A percentile compares a stretch with the other conserved stretches of the same genome.
Evolutionary conservation across 2,888 invertebrate genomes (phyloP).

Genomic region (Gnatocerus cornutus): DNA sequence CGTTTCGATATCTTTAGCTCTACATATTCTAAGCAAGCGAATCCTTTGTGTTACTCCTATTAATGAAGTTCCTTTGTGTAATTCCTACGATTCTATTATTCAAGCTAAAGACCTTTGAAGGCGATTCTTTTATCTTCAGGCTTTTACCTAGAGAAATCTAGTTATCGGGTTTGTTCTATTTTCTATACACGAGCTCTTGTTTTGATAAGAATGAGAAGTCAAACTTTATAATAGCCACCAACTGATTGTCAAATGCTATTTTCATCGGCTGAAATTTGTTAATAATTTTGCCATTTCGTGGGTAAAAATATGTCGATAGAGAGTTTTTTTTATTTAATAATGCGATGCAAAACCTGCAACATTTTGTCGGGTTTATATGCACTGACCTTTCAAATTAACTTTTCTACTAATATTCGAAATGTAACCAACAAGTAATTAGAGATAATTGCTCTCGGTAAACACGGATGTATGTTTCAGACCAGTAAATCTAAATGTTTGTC

Average conservation of each 20-base stretch:
- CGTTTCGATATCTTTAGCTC: constrained; percentile 24
- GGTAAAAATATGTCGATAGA: too few relatives aligned
- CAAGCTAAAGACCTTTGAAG: constrained; percentile 23
- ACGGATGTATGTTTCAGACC: too few relatives aligned
- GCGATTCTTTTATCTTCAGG: constrained; percentile 18
- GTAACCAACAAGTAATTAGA: too few relatives aligned
- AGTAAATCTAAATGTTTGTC: too few relatives aligned
- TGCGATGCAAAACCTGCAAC: too few relatives aligned
- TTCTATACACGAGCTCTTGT: constrained; percentile 12
- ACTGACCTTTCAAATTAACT: too few relatives aligned
- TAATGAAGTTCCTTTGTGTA: constrained; percentile 39
- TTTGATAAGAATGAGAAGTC: constrained; percentile 4
- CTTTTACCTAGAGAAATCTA: constrained; percentile 5
- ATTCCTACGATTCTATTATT: constrained; percentile 32
- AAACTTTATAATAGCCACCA: constrained; percentile 1
- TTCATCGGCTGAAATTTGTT: not conserved
- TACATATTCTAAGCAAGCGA: constrained; percentile 25
- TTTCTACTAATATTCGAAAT: too few relatives aligned
- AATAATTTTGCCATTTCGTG: too few relatives aligned
- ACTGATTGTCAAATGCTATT: not conserved
- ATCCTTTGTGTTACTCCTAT: constrained; percentile 29
- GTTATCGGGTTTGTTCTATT: constrained; percentile 18
- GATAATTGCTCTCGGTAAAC: too few relatives aligned
- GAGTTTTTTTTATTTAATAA: too few relatives aligned
- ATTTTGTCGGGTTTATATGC: too few relatives aligned